Evolutionary conservation across 2,113 vertebrate genomes (phyloP), one percentile per base, ranked within the genome.

Genomic region (Hiodon tergisus): DNA sequence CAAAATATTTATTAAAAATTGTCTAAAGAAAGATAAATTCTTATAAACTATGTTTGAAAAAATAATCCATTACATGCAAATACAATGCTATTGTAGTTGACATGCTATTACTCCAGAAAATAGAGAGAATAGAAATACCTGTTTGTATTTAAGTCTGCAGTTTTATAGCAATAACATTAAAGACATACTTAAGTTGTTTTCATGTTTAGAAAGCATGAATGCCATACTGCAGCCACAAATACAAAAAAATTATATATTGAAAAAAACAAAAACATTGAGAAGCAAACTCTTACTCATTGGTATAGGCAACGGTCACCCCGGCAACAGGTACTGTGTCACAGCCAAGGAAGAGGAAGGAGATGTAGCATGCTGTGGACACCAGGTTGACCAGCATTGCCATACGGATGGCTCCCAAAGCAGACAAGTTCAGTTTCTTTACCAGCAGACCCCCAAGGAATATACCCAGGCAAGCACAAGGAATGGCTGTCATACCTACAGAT

Each of bases 331-430:
- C 89, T 0, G 88, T 91, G 85, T 91, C 86, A 75, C 90, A 91
- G 58, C 90, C 90, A 76, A 91, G 65, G 78, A 90, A 91, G 70
- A 91, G 88, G 9, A 91, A 89, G 10, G 87, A 89, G 69, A 91
- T 85, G 60, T 90, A 91, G 74, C 89, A 90, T 69, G 88, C 87
- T 0, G 90, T 90, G 79, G 88, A 90, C 60, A 91, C 82, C 81
- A 91, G 81, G 67, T 91, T 91, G 79, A 90, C 90, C 79, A 87
- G 72, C 89, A 91, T 90, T 74, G 88, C 88, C 88, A 91, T 89
- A 48, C 87, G 87, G 54, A 91, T 86, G 0, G 88, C 87, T 0
- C 90, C 90, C 75, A 91, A 81, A 50, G 90, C 89, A 0, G 88
- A 91, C 69, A 91, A 85, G 84, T 89, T 90, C 66, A 89, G 80